A percentile compares a stretch with the other conserved stretches of the same genome.
These are phyloP conservation scores for Siniperca knerii DNA, from an alignment of 2,113 vertebrate species.

Conservation along the genomic window DNA sequence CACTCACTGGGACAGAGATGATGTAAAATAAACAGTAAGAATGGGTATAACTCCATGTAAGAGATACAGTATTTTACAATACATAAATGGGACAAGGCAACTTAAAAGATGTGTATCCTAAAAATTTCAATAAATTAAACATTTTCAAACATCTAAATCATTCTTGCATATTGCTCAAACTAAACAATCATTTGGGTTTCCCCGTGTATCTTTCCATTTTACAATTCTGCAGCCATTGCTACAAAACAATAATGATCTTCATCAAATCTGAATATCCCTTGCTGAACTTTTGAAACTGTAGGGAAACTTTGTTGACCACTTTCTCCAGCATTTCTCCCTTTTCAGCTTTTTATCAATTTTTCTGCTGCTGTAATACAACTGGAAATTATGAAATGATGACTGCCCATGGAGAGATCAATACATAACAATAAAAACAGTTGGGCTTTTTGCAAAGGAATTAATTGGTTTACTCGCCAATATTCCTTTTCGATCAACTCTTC, in stretches of 20 bases:
- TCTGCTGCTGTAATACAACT: neutral
- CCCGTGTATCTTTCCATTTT: neutral
- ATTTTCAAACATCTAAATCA: neutral
- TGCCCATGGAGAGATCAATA: neutral
- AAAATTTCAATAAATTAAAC: neutral
- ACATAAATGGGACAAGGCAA: neutral
- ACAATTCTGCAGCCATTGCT: neutral
- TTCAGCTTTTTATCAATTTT: neutral
- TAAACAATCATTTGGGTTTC: neutral
- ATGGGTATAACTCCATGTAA: neutral
- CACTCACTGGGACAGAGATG: neutral
- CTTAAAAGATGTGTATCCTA: neutral
- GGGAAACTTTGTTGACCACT: neutral
- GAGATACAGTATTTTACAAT: neutral
- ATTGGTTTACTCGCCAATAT: conserved; percentile 15
- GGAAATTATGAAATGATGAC: conserved; percentile 32
- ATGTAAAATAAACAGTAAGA: neutral
- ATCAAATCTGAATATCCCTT: neutral
- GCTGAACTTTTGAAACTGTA: neutral
- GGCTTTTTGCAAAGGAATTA: conserved; percentile 17
- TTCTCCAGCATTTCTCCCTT: neutral
- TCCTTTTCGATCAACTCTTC: conserved; percentile 9
- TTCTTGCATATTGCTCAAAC: neutral
- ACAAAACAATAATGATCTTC: neutral
- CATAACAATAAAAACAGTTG: conserved; percentile 7